These are phyloP conservation scores for Euphydryas editha DNA, from an alignment of 2,888 invertebrate species.

Conservation along the genomic window DNA sequence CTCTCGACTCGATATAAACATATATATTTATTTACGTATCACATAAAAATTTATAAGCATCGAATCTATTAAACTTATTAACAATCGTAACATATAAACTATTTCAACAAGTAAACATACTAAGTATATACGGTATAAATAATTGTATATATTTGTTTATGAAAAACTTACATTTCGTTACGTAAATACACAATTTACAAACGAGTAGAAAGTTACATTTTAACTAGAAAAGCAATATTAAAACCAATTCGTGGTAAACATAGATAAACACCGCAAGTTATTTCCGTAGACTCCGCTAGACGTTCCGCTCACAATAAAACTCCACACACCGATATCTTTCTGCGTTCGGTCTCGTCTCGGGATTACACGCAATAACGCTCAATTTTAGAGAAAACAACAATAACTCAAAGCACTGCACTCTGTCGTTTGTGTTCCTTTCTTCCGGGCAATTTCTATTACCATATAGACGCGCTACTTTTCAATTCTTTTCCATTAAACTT, in stretches of 20 bases:
- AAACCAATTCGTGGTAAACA: constrained; percentile 30
- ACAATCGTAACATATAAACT: neutral
- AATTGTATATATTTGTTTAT: constrained; percentile 1
- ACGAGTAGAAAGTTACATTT: constrained; percentile 10
- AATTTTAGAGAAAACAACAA: constrained; percentile 81
- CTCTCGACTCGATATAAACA: no score
- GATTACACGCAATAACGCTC: constrained; percentile 77
- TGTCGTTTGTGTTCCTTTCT: constrained; percentile 80
- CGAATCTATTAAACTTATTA: neutral
- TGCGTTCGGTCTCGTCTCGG: constrained; percentile 42
- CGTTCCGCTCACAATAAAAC: constrained; percentile 67
- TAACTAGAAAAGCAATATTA: constrained; percentile 28
- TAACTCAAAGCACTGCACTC: constrained; percentile 80
- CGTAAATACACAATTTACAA: constrained; percentile 21
- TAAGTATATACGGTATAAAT: neutral
- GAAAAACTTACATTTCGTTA: neutral
- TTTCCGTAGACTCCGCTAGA: constrained; percentile 65
- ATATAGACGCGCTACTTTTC: constrained; percentile 84
- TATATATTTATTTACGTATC: no score
- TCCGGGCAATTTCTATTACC: constrained; percentile 84
- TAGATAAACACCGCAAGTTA: constrained; percentile 58
- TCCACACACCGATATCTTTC: constrained; percentile 52
- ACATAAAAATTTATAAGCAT: neutral
- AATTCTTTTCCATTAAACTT: constrained; percentile 84
- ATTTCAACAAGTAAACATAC: neutral